Conservation (phyloP, 2,113 vertebrate species). For the Conger conger region DNA sequence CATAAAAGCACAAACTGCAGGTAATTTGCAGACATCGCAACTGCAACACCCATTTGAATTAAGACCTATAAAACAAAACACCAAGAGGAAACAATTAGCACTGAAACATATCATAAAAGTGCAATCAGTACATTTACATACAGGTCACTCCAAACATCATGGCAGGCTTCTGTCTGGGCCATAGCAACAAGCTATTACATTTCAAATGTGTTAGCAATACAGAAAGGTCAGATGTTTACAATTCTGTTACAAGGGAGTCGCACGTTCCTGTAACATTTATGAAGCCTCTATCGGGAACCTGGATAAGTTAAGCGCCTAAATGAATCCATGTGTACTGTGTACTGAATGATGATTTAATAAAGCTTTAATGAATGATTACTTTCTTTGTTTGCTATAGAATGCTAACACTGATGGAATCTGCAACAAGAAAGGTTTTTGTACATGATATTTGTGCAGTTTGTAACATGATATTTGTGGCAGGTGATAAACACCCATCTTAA, state of each 20-base stretch:
- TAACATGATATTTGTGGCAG: neutral
- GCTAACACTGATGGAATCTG: neutral
- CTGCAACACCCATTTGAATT: constrained; percentile 58
- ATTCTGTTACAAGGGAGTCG: neutral
- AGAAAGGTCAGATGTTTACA: neutral
- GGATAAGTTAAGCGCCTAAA: neutral
- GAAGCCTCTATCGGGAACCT: neutral
- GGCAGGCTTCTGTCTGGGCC: neutral
- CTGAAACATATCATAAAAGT: neutral
- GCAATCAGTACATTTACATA: neutral
- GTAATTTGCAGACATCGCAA: constrained; percentile 42
- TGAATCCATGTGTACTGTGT: neutral
- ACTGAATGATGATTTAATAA: no score
- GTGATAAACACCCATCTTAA: no score
- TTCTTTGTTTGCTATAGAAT: neutral
- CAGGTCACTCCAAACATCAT: neutral
- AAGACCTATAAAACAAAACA: constrained; percentile 55
- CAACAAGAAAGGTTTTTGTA: no score
- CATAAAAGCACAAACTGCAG: constrained; percentile 34
- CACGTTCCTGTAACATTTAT: neutral
- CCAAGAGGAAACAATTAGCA: constrained; percentile 18
- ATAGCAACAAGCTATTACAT: neutral
- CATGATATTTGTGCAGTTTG: neutral
- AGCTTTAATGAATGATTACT: neutral
- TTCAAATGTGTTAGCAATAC: neutral